Base-by-base conservation (phyloP, 2,113 vertebrate genomes). In the Pteruthius melanotis region DNA sequence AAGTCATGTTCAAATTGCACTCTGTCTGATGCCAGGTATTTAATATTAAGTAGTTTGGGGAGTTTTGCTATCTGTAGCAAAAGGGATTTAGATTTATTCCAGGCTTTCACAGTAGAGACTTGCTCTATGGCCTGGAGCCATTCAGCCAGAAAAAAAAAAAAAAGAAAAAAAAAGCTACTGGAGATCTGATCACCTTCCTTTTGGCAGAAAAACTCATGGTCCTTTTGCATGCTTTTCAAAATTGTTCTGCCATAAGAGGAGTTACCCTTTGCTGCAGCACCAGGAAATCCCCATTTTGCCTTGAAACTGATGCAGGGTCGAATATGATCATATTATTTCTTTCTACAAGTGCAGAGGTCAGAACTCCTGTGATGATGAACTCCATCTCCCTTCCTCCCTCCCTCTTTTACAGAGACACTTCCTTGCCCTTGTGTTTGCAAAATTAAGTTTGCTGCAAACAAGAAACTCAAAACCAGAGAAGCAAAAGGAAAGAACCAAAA, bases 21-120 rank as follows among this genome's bases (percentile, higher is more conserved):
- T 77, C 79, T 91, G 49, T 65, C 74, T 86, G 83, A 90, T 83
- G 90, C 85, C 96, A 96, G 92, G n/a, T 94, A 92, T 93, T 96
- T 97, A 90, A 95, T 93, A 83, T 83, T 94, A 90, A 92, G 76
- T 60, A 95, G 76, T 89, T 89, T 68, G 16, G 64, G 71, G 92
- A 75, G 39, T 83, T 91, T 83, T 90, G 79, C 88, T 95, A 71
- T 90, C 93, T 90, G 83, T 92, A 94, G 75, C 52, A 90, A 95
- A 93, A 60, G 23, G 16, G 60, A 71, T 93, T 96, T 94, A 89
- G 76, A 92, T 96, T 90, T 92, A 89, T 96, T 96, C 87, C 85
- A 93, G 92, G 81, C 60, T 90, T 95, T 64, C 60, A 68, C 64
- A 75, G 79, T 65, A 96, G 79, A 94, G 81, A 89, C 44, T 88